phyloP scores from a whole-genome alignment of 2,113 vertebrate genomes.

The mouse (Mus musculus) region DNA sequence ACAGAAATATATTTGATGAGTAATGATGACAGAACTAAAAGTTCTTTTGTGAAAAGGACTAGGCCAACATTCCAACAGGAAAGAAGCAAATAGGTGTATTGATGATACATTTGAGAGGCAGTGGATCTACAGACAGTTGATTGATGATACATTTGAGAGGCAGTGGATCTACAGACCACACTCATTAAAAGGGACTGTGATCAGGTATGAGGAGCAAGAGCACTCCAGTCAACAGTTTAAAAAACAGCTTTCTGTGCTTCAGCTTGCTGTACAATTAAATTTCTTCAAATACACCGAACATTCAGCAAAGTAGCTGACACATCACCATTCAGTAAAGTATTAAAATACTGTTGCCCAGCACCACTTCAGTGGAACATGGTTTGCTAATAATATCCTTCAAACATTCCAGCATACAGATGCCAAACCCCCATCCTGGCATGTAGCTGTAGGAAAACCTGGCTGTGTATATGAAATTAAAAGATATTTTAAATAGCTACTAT shows the following conservation, averaged over 20 bases:
- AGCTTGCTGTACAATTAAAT: background rate
- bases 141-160: background rate
- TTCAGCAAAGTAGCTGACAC: background rate
- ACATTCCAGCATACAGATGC: background rate
- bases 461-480: background rate
- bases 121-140: background rate
- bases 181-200: background rate
- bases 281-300: background rate
- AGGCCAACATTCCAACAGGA: background rate
- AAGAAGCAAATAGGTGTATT: background rate
- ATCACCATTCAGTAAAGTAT: background rate
- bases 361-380: background rate
- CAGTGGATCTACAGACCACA: background rate
- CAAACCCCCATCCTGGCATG: background rate
- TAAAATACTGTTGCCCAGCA: background rate
- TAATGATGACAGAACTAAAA: background rate
- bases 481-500: constrained; percentile 2
- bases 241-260: background rate
- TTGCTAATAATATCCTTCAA: background rate
- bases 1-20: background rate
- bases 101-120: background rate
- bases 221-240: background rate
- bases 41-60: background rate
- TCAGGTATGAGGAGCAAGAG: background rate
- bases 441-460: background rate